A percentile compares a stretch with the other conserved stretches of the same genome.
Evolutionary conservation across 2,113 vertebrate genomes (phyloP).

Genomic region (Heterotis niloticus): DNA sequence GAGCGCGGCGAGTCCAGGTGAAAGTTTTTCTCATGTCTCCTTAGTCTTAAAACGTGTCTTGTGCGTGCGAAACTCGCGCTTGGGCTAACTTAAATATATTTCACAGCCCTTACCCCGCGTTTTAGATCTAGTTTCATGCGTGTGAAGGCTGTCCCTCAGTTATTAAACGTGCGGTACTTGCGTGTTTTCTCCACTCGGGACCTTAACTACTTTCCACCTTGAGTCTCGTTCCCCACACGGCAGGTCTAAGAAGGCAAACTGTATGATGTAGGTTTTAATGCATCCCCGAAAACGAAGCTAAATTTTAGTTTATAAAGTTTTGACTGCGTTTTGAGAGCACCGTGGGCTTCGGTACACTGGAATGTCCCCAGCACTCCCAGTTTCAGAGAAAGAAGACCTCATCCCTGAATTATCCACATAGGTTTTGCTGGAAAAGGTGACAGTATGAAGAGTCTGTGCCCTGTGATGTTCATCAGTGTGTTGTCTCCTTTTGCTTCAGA

Average conservation of each 20-base stretch:
- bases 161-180: too few species aligned
- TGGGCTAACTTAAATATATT: background rate
- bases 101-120: background rate
- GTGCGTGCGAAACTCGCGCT: background rate
- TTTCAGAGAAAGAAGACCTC: background rate
- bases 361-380: too few species aligned
- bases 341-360: too few species aligned
- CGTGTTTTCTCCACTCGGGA: too few species aligned
- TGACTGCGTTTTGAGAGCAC: too few species aligned
- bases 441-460: conserved; percentile 3
- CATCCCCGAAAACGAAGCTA: too few species aligned
- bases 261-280: too few species aligned
- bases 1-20: conserved; percentile 44
- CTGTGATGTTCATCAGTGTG: background rate
- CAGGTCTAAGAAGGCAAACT: too few species aligned
- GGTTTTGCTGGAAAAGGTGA: background rate
- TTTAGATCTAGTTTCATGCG: background rate
- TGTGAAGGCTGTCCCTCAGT: background rate
- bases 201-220: too few species aligned
- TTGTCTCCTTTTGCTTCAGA: conserved; percentile 42
- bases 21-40: background rate
- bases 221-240: too few species aligned
- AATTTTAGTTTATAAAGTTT: too few species aligned
- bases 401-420: background rate
- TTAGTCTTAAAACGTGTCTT: background rate